Conservation (phyloP, 2,888 invertebrate genomes). For the Stratiomys singularior region DNA sequence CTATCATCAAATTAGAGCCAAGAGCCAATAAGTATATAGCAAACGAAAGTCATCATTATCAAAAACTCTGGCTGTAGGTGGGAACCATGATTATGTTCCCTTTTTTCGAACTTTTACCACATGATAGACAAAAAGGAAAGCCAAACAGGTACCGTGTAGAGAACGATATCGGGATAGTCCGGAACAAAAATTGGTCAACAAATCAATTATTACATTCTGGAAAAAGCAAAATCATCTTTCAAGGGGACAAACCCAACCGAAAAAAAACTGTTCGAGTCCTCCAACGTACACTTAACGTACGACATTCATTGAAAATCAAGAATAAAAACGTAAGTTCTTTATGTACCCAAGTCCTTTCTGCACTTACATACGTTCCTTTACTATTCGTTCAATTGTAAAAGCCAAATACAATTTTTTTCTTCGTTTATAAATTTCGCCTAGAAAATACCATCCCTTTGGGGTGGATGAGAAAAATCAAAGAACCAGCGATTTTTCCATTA, state of each 20-base stretch:
- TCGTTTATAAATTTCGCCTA: slow-evolving; percentile 1
- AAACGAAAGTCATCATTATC: too few relatives aligned
- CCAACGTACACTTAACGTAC: too few relatives aligned
- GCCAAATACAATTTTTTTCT: slow-evolving; percentile 26
- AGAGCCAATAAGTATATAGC: too few relatives aligned
- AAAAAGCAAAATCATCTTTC: neutral
- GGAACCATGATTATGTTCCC: too few relatives aligned
- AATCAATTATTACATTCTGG: slow-evolving; percentile 24
- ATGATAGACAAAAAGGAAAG: too few relatives aligned
- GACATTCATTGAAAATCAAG: too few relatives aligned
- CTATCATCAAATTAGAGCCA: too few relatives aligned
- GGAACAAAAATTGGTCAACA: slow-evolving; percentile 22
- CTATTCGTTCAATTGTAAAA: slow-evolving; percentile 23
- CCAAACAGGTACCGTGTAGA: neutral
- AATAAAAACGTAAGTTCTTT: neutral
- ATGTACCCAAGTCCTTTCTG: neutral
- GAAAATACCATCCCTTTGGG: slow-evolving; percentile 17
- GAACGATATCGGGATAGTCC: slow-evolving; percentile 6
- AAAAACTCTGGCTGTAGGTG: too few relatives aligned
- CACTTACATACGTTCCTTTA: neutral
- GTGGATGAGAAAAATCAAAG: neutral
- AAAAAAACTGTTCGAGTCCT: too few relatives aligned
- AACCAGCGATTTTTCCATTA: slow-evolving; percentile 32
- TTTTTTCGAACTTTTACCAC: too few relatives aligned
- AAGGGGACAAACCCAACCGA: neutral